A percentile compares a stretch with the other conserved stretches of the same genome.
These are phyloP conservation scores for Papilio machaon DNA, from an alignment of 1,140 invertebrate genomes.

Conservation along the genomic window DNA sequence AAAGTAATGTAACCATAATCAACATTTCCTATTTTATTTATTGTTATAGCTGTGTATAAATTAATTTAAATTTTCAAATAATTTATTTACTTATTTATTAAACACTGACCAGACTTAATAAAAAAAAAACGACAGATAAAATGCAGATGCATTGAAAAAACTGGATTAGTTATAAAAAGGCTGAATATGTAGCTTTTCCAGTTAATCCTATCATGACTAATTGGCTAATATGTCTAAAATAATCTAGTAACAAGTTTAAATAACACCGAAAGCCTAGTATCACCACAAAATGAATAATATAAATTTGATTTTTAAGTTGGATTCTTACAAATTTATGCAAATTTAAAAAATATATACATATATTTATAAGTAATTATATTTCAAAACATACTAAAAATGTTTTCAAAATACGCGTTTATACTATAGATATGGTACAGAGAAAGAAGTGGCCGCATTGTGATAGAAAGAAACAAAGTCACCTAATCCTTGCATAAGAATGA, in stretches of 20 bases:
- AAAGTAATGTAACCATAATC: neutral
- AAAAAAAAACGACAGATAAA: too few relatives aligned
- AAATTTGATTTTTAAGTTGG: neutral
- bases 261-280: too few relatives aligned
- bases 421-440: conserved; percentile 42
- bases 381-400: neutral
- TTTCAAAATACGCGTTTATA: neutral
- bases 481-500: conserved; percentile 8
- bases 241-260: too few relatives aligned
- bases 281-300: too few relatives aligned
- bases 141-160: too few relatives aligned
- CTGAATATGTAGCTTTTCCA: too few relatives aligned
- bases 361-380: neutral
- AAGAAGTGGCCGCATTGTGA: conserved; percentile 35
- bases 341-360: neutral
- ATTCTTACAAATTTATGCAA: neutral
- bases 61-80: too few relatives aligned
- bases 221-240: too few relatives aligned
- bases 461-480: conserved; percentile 32
- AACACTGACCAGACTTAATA: too few relatives aligned
- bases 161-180: too few relatives aligned
- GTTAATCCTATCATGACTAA: too few relatives aligned
- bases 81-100: too few relatives aligned
- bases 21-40: neutral
- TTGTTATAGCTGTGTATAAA: neutral